Evolutionary conservation across 2,113 vertebrate genomes (phyloP).

Genomic region (Delphinapterus leucas): DNA sequence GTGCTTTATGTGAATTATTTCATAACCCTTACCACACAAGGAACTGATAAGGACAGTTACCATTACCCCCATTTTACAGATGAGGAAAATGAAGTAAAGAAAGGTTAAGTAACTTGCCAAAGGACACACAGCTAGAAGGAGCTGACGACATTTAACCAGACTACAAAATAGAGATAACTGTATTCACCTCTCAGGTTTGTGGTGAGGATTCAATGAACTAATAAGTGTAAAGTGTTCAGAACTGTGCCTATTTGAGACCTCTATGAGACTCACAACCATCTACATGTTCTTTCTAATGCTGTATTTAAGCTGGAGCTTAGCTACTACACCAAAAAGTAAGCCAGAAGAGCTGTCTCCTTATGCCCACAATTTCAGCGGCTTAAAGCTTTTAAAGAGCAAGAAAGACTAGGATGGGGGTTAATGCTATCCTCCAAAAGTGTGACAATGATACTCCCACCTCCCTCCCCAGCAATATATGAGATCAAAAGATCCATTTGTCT

Average conservation of each 20-base stretch:
- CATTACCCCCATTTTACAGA: background rate
- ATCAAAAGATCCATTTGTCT: background rate
- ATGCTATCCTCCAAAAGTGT: background rate
- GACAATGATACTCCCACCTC: background rate
- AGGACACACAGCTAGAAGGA: background rate
- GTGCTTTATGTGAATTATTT: background rate
- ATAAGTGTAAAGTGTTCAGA: background rate
- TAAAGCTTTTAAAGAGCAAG: background rate
- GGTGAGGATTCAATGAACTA: background rate
- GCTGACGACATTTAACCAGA: background rate
- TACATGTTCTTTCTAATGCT: background rate
- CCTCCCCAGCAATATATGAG: background rate
- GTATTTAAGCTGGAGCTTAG: background rate
- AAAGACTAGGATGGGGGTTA: background rate
- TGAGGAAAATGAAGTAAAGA: background rate
- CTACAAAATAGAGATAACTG: background rate
- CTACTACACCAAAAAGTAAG: background rate
- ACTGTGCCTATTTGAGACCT: background rate
- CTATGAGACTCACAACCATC: background rate
- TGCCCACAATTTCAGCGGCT: background rate
- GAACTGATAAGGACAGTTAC: background rate
- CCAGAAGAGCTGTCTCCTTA: background rate
- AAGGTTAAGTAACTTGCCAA: background rate
- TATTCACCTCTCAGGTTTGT: background rate
- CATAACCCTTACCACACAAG: background rate